These are phyloP conservation scores for Malurus elegans DNA, from an alignment of 2,113 vertebrate species.

Conservation along the genomic window DNA sequence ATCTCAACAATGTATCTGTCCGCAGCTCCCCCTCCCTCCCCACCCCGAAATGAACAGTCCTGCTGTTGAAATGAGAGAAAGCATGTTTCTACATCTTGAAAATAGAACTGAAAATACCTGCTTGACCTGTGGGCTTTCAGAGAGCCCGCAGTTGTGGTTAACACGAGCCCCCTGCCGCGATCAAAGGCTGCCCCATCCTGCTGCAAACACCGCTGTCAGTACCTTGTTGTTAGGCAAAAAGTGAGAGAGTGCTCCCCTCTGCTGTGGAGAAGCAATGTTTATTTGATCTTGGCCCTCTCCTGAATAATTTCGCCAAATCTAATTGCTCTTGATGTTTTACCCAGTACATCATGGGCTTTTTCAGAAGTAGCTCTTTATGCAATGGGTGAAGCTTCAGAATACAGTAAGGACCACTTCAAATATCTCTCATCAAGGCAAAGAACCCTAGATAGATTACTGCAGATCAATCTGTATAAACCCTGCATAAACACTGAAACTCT, in stretches of 20 bases:
- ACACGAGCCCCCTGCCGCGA: conserved; percentile 65
- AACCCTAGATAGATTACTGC: conserved; percentile 55
- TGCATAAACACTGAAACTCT: conserved; percentile 40
- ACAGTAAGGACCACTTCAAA: conserved; percentile 61
- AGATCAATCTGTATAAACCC: conserved; percentile 57
- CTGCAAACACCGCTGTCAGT: conserved; percentile 34
- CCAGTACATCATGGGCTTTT: conserved; percentile 45
- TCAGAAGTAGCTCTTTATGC: conserved; percentile 55
- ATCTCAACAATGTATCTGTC: background rate
- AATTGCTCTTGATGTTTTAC: conserved; percentile 71
- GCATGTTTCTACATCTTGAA: background rate
- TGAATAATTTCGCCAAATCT: conserved; percentile 69
- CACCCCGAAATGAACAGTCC: background rate
- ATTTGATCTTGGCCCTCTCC: conserved; percentile 69
- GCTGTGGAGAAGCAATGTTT: conserved; percentile 56
- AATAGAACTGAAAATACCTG: conserved; percentile 62
- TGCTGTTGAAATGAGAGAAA: conserved; percentile 34
- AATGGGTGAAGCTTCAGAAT: conserved; percentile 31
- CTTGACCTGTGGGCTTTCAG: conserved; percentile 59
- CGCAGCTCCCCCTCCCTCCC: background rate
- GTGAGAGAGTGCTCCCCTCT: background rate
- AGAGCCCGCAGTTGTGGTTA: conserved; percentile 31
- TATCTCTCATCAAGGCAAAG: conserved; percentile 60
- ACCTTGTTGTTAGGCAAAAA: conserved; percentile 59
- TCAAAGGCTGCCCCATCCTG: conserved; percentile 63